These are phyloP conservation scores for Synodontis membranacea DNA, from an alignment of 2,113 vertebrate genomes.

Conservation along the genomic window DNA sequence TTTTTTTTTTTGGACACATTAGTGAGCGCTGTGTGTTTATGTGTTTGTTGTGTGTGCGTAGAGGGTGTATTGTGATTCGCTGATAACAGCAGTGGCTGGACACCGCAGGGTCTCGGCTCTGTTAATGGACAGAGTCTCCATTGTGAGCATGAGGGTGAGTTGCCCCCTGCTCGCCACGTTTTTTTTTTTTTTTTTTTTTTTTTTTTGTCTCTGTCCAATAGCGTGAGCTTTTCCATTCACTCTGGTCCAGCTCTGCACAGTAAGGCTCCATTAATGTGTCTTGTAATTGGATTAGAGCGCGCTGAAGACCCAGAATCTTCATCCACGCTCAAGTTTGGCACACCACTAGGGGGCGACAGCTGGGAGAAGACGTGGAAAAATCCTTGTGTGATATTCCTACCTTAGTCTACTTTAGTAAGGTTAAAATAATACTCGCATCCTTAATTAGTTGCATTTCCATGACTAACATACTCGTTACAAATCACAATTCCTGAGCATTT, in stretches of 20 bases:
- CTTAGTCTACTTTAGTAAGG: neutral
- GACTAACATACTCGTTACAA: neutral
- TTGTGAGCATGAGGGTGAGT: conserved; percentile 56
- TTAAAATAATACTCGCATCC: neutral
- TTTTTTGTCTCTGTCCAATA: conserved; percentile 53
- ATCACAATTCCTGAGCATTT: neutral
- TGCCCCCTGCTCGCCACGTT: conserved; percentile 42
- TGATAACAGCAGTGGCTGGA: conserved; percentile 51
- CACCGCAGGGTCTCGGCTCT: conserved; percentile 41
- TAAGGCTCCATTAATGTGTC: conserved; percentile 57
- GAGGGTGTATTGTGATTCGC: conserved; percentile 37
- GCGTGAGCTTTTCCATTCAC: conserved; percentile 47
- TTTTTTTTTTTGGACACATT: conserved; percentile 61
- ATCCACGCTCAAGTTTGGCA: conserved; percentile 18
- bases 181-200: too few species aligned
- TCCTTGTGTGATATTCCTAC: neutral
- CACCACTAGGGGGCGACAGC: conserved; percentile 33
- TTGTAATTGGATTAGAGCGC: conserved; percentile 60
- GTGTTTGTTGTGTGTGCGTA: conserved; percentile 42
- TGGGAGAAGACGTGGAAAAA: neutral
- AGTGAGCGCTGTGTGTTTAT: conserved; percentile 43
- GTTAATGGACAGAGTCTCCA: conserved; percentile 61
- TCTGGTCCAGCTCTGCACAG: conserved; percentile 47
- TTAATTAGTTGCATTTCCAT: neutral
- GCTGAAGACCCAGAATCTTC: conserved; percentile 39